Conservation (phyloP, 1,140 invertebrate species). For the Ditylenchus dipsaci region DNA sequence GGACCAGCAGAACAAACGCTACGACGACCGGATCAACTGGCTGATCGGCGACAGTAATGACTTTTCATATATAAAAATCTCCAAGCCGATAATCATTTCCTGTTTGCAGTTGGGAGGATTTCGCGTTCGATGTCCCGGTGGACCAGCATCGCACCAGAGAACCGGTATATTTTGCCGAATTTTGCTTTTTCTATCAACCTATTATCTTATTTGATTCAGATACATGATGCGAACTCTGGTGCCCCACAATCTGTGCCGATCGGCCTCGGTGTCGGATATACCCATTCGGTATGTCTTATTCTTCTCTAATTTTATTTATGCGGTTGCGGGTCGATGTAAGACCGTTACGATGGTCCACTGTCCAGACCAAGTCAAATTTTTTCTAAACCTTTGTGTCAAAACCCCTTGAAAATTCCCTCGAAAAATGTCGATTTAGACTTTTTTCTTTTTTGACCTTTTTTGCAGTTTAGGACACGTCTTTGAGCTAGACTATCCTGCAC, state of each 20-base stretch:
- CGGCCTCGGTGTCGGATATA: constrained; percentile 30
- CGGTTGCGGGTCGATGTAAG: too few species aligned
- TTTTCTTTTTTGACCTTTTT: too few species aligned
- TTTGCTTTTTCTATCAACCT: constrained; percentile 4
- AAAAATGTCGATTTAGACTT: too few species aligned
- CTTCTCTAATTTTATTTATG: too few species aligned
- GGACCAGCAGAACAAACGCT: not conserved
- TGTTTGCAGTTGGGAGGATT: constrained; percentile 27
- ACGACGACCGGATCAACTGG: constrained; percentile 35
- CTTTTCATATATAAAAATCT: too few species aligned
- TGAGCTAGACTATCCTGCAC: too few species aligned
- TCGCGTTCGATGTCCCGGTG: constrained; percentile 35
- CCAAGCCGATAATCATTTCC: too few species aligned
- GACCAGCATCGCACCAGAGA: constrained; percentile 29
- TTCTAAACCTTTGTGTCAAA: too few species aligned
- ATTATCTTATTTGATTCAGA: constrained; percentile 21
- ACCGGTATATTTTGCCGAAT: constrained; percentile 20
- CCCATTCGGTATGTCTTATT: constrained; percentile 47
- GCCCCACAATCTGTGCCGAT: constrained; percentile 35
- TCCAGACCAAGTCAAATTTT: too few species aligned
- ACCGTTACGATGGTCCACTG: too few species aligned
- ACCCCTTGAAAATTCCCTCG: too few species aligned
- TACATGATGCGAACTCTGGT: constrained; percentile 42
- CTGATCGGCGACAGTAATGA: constrained; percentile 34
- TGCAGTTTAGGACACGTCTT: too few species aligned